phyloP scores from a whole-genome alignment of 1,140 invertebrate species.

The Anoplolepis gracilipes region DNA sequence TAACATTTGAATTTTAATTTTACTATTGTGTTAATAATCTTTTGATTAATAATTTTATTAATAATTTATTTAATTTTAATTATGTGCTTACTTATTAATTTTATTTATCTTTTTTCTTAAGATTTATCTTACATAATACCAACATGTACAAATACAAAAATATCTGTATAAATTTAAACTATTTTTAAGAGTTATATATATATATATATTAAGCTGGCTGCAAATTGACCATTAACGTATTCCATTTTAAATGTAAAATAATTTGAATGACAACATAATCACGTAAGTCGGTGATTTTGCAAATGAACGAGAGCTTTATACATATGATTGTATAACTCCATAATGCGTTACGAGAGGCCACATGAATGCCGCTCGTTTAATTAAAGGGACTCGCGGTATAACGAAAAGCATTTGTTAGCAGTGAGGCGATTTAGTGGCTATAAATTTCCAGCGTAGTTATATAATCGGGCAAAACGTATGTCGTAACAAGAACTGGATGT shows the following conservation, averaged over 20 bases:
- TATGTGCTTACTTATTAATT: too few relatives aligned
- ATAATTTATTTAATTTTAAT: too few relatives aligned
- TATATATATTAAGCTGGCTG: conserved; percentile 3
- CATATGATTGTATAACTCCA: background rate
- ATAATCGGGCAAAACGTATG: conserved; percentile 51
- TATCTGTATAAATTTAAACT: too few relatives aligned
- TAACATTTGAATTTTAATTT: too few relatives aligned
- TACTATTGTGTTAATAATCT: too few relatives aligned
- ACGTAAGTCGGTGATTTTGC: conserved; percentile 22
- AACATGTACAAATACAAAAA: too few relatives aligned
- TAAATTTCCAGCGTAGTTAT: conserved; percentile 51
- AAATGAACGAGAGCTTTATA: background rate
- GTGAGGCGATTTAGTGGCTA: conserved; percentile 46
- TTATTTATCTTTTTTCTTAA: too few relatives aligned
- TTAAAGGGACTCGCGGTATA: conserved; percentile 48
- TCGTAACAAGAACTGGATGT: conserved; percentile 53
- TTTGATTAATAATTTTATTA: too few relatives aligned
- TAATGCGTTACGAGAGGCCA: conserved; percentile 13
- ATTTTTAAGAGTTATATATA: too few relatives aligned
- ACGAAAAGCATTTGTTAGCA: conserved; percentile 47
- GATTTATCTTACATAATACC: too few relatives aligned
- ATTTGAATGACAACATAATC: background rate
- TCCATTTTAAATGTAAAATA: background rate
- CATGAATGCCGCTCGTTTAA: conserved; percentile 41
- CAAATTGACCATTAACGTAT: background rate